phyloP scores from a whole-genome alignment of 2,888 invertebrate genomes.

The Sialis lutaria region DNA sequence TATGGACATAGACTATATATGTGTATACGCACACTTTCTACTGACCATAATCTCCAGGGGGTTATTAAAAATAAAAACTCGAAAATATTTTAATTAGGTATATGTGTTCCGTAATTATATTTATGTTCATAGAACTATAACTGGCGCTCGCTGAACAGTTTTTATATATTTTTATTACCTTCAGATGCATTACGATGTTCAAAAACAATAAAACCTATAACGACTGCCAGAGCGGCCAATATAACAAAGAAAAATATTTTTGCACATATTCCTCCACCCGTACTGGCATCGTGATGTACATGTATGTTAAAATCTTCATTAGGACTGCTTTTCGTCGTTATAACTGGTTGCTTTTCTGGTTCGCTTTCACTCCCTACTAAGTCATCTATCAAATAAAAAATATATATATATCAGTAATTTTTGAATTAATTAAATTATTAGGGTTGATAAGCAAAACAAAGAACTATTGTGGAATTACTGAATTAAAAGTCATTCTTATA shows the following conservation, averaged over 20 bases:
- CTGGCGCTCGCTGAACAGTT: too few relatives aligned
- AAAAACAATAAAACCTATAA: slow-evolving; percentile 60
- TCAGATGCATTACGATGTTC: slow-evolving; percentile 65
- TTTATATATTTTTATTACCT: slow-evolving; percentile 32
- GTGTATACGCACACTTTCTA: too few relatives aligned
- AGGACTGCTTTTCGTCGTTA: slow-evolving; percentile 11
- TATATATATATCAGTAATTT: too few relatives aligned
- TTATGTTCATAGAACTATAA: too few relatives aligned
- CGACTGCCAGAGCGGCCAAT: slow-evolving; percentile 48
- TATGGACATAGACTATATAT: too few relatives aligned
- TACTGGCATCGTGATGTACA: slow-evolving; percentile 55
- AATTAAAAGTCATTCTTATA: background rate
- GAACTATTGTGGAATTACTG: background rate
- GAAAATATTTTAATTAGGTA: too few relatives aligned
- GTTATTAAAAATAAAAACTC: background rate
- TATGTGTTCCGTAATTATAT: too few relatives aligned
- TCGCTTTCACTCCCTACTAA: slow-evolving; percentile 20
- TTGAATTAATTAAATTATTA: background rate
- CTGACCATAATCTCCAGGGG: too few relatives aligned
- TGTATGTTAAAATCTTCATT: slow-evolving; percentile 59
- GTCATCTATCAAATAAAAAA: slow-evolving; percentile 1
- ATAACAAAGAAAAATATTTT: slow-evolving; percentile 67
- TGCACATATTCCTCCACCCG: slow-evolving; percentile 71
- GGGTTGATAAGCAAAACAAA: background rate
- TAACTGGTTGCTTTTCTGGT: slow-evolving; percentile 18